phyloP scores from a whole-genome alignment of 64 coral and sea anemone genomes.

The Porites lutea region DNA sequence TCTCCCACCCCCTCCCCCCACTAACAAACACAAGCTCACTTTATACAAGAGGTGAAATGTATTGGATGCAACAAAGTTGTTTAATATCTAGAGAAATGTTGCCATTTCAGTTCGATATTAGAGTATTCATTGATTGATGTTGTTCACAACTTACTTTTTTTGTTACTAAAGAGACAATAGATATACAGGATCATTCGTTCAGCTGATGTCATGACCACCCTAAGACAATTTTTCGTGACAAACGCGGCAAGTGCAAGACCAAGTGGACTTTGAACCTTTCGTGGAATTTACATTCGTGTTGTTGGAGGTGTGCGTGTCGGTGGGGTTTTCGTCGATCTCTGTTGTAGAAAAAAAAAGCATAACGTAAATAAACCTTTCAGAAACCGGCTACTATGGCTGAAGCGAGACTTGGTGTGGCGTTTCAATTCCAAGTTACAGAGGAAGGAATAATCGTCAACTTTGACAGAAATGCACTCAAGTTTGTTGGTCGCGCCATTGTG shows the following conservation, averaged over 20 bases:
- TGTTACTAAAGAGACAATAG: too few relatives aligned
- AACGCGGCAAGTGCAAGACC: neutral
- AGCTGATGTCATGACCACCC: too few relatives aligned
- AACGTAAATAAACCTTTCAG: slow-evolving; percentile 8
- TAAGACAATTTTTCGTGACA: too few relatives aligned
- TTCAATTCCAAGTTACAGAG: slow-evolving; percentile 96
- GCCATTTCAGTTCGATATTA: too few relatives aligned
- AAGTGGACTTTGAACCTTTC: slow-evolving; percentile 16
- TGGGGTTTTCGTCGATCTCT: neutral
- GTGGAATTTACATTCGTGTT: neutral
- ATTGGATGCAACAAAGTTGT: too few relatives aligned
- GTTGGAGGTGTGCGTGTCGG: slow-evolving; percentile 33
- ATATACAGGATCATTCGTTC: too few relatives aligned
- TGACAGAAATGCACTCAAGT: slow-evolving; percentile 85
- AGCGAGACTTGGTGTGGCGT: slow-evolving; percentile 97
- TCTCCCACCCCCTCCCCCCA: too few relatives aligned
- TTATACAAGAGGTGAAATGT: too few relatives aligned
- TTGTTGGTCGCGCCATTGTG: slow-evolving; percentile 77
- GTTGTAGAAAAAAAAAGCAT: neutral
- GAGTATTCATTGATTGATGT: too few relatives aligned
- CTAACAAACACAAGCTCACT: too few relatives aligned
- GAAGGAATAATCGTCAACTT: slow-evolving; percentile 90
- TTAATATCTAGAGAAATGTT: too few relatives aligned
- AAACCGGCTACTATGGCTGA: slow-evolving; percentile 73
- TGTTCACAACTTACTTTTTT: too few relatives aligned